Conservation (phyloP, 2,113 vertebrate genomes). For the Sceloporus tristichus region DNA sequence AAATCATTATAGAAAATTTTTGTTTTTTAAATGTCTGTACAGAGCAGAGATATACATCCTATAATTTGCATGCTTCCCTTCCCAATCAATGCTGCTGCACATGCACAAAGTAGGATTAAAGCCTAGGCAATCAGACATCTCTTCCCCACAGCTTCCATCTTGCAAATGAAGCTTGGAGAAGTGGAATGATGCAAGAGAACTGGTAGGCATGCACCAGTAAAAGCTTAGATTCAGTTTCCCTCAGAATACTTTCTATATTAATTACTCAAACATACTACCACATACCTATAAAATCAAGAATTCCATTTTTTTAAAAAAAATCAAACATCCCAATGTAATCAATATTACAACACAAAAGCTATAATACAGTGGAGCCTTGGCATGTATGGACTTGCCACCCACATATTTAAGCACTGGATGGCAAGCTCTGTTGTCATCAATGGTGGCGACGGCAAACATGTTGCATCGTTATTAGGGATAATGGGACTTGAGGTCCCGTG, state of each 20-base stretch:
- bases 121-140: background rate
- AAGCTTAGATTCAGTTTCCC: background rate
- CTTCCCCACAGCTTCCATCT: background rate
- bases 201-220: background rate
- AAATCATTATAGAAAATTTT: background rate
- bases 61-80: background rate
- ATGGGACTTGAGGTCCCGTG: too few species aligned
- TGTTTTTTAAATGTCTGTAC: background rate
- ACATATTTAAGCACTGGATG: too few species aligned
- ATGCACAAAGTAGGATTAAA: background rate
- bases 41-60: background rate
- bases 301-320: background rate
- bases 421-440: too few species aligned
- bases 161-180: background rate
- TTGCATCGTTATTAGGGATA: too few species aligned
- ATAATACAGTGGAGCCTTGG: background rate
- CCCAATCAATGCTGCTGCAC: background rate
- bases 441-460: too few species aligned
- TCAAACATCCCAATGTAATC: background rate
- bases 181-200: background rate
- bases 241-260: background rate
- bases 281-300: background rate
- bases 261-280: background rate
- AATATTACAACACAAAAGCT: background rate
- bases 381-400: too few species aligned